phyloP scores from a whole-genome alignment of 2,113 vertebrate species.

The Ictalurus punctatus region DNA sequence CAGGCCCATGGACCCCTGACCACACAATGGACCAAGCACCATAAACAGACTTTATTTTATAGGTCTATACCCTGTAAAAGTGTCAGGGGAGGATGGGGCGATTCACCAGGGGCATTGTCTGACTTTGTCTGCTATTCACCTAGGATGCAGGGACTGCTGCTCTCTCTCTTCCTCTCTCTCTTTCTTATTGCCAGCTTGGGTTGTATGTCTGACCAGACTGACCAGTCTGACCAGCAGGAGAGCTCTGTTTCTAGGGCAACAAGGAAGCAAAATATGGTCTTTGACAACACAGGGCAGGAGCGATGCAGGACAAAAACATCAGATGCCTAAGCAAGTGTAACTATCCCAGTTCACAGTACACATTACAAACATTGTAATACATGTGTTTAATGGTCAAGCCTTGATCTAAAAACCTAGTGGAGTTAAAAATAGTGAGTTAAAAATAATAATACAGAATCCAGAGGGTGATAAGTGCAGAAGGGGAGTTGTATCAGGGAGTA shows the following conservation, averaged over 20 bases:
- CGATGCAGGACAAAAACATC: conserved; percentile 19
- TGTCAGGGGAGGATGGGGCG: conserved; percentile 67
- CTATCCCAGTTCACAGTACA: background rate
- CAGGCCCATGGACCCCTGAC: conserved; percentile 74
- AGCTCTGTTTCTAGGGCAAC: conserved; percentile 52
- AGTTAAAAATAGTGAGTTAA: background rate
- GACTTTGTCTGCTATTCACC: conserved; percentile 58
- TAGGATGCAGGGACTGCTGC: conserved; percentile 51
- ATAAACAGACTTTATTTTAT: conserved; percentile 82
- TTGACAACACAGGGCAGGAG: conserved; percentile 9
- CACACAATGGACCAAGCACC: conserved; percentile 76
- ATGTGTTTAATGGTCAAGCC: background rate
- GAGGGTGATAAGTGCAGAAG: conserved; percentile 61
- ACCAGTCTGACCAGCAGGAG: conserved; percentile 46
- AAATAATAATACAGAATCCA: conserved; percentile 42
- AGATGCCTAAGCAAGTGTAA: background rate
- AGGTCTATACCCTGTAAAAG: conserved; percentile 75
- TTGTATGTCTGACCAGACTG: conserved; percentile 33
- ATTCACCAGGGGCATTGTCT: conserved; percentile 62
- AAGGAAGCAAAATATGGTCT: conserved; percentile 39
- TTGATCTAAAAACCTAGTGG: background rate
- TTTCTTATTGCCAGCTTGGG: conserved; percentile 28
- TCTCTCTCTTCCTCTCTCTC: conserved; percentile 15
- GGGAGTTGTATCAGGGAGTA: conserved; percentile 62
- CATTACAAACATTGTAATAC: background rate